Base-by-base conservation (phyloP, 2,888 invertebrate species). In the Tortricodes alternella region DNA sequence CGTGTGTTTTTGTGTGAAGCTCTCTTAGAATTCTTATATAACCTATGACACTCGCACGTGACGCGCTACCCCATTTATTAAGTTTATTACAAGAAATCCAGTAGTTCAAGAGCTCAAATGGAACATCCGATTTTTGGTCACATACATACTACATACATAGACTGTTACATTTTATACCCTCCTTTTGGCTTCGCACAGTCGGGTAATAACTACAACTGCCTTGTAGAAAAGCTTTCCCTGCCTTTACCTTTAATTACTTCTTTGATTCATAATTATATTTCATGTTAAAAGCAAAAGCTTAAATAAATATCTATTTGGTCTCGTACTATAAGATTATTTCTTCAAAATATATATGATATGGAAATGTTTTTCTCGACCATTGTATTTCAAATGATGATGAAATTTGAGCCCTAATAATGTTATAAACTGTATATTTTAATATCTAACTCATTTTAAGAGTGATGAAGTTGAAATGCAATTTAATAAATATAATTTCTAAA, bases 321-420 rank as follows among this genome's bases (percentile, higher is more conserved):
- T 38, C 29, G 9, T 52, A 5, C 29, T 23, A 41, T 44, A 44
- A n/a, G 27, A 11, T 19, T 29, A 35, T 35, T 8, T 48, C 35
- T 48, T 48, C 19, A 39, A 29, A 52, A 52, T 3, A 48, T 48
- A 8, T 35, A 43, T 55, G 44, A 57, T 57, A 57, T 39, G 44
- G 29, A 43, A 55, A 43, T 41, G 16, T 41, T 19, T 19, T 35
- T 32, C 11, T 38, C 23, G 27, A 48, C 41, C 18, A 35, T 43
- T 49, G 21, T 29, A 19, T 18, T 29, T 29, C 5, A 29, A 15
- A 21, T 34, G 11, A 34, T 7, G 21, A 23, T 23, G 7, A 2
- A 18, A 16, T 24, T 27, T 18, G 23, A 48, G 16, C 15, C 23
- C 16, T 41, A 41, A 11, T 41, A 8, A 24, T n/a, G 21, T 16